Base-by-base conservation (phyloP, 2,797 vertebrate species). In the Otolemur crassicaudatus region DNA sequence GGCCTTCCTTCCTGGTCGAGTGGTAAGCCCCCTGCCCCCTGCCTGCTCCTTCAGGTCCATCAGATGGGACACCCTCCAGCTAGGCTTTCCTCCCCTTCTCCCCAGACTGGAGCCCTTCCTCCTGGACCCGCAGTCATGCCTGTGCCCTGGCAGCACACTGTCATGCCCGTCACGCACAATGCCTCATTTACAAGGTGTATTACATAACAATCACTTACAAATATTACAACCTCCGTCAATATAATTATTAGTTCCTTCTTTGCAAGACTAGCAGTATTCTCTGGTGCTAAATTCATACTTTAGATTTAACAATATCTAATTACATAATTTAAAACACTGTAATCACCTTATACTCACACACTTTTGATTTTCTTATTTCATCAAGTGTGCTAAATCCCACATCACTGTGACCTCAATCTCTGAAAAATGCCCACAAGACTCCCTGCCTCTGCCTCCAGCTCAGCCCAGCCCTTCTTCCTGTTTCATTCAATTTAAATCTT, bases 21-120 rank as follows among this genome's bases (percentile, higher is more conserved):
- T 2, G 14, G 34, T 6, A 34, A 20, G 0, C 56, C 22, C 27
- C 25, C 23, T 3, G 2, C 2, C 10, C 49, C 34, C 40, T 7
- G 4, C 53, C 49, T 2, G 1, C 22, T 4, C 17, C 13, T 77
- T 40, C 19, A 2, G 34, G 9, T 29, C 80, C n/a, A 13, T n/a
- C n/a, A 23, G 53, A 10, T 27, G 63, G 53, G 0, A 11, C 29
- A 9, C 3, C 27, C 56, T 25, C 79, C 29, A 27, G 43, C 67
- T 31, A 46, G 70, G 43, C 37, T 2, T 0, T 14, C 77, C 20
- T 3, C 7, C 14, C 34, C 65, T 12, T 13, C 16, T 10, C 17
- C 49, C 63, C 1, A 17, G 25, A 60, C 2, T 0, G 9, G 14
- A 1, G 14, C 10, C 22, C 7, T 67, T 53, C 27, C 53, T 27